Evolutionary conservation across 2,888 invertebrate genomes (phyloP), one percentile per base, ranked within the genome.

Genomic region (Caprella mutica): DNA sequence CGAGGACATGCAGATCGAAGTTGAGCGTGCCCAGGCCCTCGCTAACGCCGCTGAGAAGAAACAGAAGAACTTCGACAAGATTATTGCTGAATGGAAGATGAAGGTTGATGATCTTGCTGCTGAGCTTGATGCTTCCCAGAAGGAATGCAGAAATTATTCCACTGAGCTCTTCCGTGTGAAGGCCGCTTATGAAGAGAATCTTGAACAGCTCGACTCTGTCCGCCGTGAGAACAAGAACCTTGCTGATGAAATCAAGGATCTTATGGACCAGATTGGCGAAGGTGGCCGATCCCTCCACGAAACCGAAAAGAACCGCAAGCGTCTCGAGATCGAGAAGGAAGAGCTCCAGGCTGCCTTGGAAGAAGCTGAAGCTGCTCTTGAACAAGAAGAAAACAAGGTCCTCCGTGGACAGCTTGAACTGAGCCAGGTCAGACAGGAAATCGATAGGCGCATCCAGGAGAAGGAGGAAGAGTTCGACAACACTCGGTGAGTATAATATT

Each of bases 381-480:
- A 98, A 81, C 96, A 97, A 76, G 98, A 98, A 77, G 98, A 98
- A 77, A 96, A 96, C 84, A 98, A 96, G 79, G 76, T 75, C 21
- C 69, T 71, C 67, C 65, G 63, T 26, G 87, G 90, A 72, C 97
- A 97, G 78, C 83, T 97, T 69, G 97, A 98, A 78, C 82, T 97
- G 74, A 92, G 91, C 71, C 94, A 96, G 78, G 94, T 98, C 72
- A 87, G 97, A 74, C 92, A 94, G 77, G 97, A 98, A 79, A 97
- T 98, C 76, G 98, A 98, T 80, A 87, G 96, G 72, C 86, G 98
- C 73, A 91, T 99, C 77, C 94, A 94, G 75, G 98, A 98, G 83
- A 98, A 98, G 81, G 98, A 98, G 73, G 98, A 98, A 72, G 98
- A 98, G 78, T 99, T 98, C 82, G 97, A 98, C 76, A 97, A 96